Evolutionary conservation across 2,888 invertebrate genomes (phyloP).

Genomic region (Chymomyza procnemis): DNA sequence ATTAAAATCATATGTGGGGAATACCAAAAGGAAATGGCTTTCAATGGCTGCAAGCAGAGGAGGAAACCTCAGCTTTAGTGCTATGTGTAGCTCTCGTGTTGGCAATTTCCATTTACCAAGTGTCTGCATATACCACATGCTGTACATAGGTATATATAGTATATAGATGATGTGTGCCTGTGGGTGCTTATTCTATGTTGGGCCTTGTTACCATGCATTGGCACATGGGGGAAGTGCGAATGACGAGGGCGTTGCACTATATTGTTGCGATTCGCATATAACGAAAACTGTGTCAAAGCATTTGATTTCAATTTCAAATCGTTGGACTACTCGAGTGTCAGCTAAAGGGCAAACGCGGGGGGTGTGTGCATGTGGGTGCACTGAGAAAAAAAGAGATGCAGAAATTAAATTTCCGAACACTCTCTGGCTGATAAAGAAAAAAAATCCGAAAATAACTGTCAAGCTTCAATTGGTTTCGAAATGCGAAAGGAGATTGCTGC

Average conservation of each 20-base stretch:
- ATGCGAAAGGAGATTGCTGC: too few species aligned
- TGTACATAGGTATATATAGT: too few species aligned
- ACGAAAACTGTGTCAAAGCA: conserved; percentile 35
- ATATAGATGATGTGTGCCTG: background rate
- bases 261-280: background rate
- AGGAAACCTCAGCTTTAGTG: background rate
- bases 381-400: too few species aligned
- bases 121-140: too few species aligned
- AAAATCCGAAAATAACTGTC: too few species aligned
- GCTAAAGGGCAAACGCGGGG: background rate
- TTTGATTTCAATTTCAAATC: conserved; percentile 47
- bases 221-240: too few species aligned
- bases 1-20: conserved; percentile 58
- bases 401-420: too few species aligned
- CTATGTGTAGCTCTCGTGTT: background rate
- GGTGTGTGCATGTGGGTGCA: background rate
- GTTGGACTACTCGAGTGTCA: background rate
- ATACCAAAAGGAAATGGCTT: conserved; percentile 37
- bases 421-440: too few species aligned
- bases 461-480: too few species aligned
- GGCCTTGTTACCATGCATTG: conserved; percentile 9
- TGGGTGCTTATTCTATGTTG: conserved; percentile 6
- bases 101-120: background rate
- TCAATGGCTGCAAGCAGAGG: conserved; percentile 18
- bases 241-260: background rate